A percentile compares a stretch with the other conserved stretches of the same genome.
phyloP scores from a whole-genome alignment of 2,888 invertebrate genomes.

The Teleogryllus oceanicus region DNA sequence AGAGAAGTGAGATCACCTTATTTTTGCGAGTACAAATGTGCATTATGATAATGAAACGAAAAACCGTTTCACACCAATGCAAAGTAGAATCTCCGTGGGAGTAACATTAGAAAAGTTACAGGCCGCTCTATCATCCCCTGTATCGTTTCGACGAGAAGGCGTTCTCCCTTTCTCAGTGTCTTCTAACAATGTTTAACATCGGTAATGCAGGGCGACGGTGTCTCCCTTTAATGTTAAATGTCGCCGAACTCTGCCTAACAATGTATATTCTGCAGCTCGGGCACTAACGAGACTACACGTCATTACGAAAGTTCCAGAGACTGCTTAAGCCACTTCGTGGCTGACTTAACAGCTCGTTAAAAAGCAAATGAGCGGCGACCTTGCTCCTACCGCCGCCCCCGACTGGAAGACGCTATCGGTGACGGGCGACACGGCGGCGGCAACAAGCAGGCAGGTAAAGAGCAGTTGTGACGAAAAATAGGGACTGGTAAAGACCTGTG shows the following conservation, averaged over 20 bases:
- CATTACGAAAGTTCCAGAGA: constrained; percentile 1
- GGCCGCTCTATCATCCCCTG: not conserved
- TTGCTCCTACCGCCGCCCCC: not conserved
- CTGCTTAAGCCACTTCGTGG: constrained; percentile 1
- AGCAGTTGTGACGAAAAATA: too few relatives aligned
- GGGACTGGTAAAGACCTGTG: too few relatives aligned
- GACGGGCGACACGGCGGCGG: too few relatives aligned
- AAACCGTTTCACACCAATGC: too few relatives aligned
- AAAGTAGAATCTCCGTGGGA: too few relatives aligned
- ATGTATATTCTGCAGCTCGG: constrained; percentile 9
- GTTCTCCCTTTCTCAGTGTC: not conserved
- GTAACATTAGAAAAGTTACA: too few relatives aligned
- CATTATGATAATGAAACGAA: too few relatives aligned
- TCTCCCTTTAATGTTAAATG: not conserved
- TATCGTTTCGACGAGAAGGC: not conserved
- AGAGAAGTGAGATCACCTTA: too few relatives aligned
- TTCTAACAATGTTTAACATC: not conserved
- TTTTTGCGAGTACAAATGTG: too few relatives aligned
- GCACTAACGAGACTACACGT: constrained; percentile 9
- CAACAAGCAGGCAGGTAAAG: too few relatives aligned
- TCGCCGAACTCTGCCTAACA: constrained; percentile 1
- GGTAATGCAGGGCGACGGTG: not conserved
- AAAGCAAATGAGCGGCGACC: not conserved
- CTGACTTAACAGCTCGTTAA: constrained; percentile 6
- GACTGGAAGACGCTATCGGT: too few relatives aligned